These are phyloP conservation scores for Vannuccia rotundouncinata DNA, from an alignment of 2,888 invertebrate genomes.

Conservation along the genomic window DNA sequence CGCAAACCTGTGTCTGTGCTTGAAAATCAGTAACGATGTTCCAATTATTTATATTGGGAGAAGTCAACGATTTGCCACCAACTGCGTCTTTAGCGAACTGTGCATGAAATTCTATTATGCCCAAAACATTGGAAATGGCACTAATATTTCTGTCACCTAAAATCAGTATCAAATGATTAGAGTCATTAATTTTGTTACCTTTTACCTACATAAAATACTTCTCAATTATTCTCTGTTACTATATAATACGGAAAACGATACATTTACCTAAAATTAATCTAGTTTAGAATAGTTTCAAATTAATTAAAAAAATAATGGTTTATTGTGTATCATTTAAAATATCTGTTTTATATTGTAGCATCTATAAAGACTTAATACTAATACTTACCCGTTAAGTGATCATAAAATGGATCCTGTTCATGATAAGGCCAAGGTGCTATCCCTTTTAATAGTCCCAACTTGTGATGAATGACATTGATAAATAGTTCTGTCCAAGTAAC, in stretches of 20 bases:
- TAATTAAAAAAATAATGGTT: not conserved
- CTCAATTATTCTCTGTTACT: too few relatives aligned
- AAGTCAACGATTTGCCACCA: not conserved
- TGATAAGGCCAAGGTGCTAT: slow-evolving; percentile 8
- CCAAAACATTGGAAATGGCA: not conserved
- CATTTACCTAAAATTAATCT: not conserved
- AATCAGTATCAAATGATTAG: too few relatives aligned
- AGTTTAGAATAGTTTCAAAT: not conserved
- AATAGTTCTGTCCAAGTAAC: not conserved
- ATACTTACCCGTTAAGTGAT: not conserved
- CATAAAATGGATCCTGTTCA: slow-evolving; percentile 19
- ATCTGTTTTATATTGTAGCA: too few relatives aligned
- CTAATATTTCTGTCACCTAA: not conserved
- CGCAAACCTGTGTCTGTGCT: not conserved
- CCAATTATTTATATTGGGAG: not conserved
- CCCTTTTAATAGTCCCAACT: slow-evolving; percentile 1
- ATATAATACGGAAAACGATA: too few relatives aligned
- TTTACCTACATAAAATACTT: too few relatives aligned
- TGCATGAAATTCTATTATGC: not conserved
- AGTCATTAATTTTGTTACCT: too few relatives aligned
- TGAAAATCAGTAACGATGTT: not conserved
- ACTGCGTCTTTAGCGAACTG: not conserved
- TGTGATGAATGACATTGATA: not conserved
- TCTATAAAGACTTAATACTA: not conserved
- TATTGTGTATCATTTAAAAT: too few relatives aligned